A percentile compares a stretch with the other conserved stretches of the same genome.
Evolutionary conservation across 2,888 invertebrate genomes (phyloP).

Genomic region (Saturnia pavonia): DNA sequence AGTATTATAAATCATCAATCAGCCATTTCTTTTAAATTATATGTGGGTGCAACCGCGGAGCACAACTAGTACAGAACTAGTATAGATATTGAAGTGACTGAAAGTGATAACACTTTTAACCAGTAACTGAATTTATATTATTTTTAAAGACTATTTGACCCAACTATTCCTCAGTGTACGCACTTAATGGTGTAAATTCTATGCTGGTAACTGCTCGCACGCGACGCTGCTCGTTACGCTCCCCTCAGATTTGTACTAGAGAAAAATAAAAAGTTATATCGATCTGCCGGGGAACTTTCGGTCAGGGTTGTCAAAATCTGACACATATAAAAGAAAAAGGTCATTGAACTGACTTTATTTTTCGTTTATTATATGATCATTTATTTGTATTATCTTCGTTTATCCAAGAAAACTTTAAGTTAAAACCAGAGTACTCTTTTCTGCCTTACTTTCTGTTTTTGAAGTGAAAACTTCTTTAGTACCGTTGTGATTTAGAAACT

Average conservation of each 20-base stretch:
- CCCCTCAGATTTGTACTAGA: slow-evolving; percentile 65
- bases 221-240: slow-evolving; percentile 65
- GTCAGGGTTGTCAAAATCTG: slow-evolving; percentile 29
- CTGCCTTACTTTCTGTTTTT: too few species aligned
- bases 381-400: too few species aligned
- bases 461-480: too few species aligned
- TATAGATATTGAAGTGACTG: background rate
- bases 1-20: too few species aligned
- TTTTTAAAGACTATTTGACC: slow-evolving; percentile 4
- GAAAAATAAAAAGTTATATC: slow-evolving; percentile 66
- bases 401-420: too few species aligned
- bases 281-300: slow-evolving; percentile 41
- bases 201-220: slow-evolving; percentile 61
- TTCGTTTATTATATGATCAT: background rate
- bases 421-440: too few species aligned
- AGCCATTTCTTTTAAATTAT: too few species aligned
- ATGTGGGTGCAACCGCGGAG: too few species aligned
- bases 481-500: too few species aligned
- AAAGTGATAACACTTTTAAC: background rate
- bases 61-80: too few species aligned
- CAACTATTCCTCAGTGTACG: slow-evolving; percentile 10
- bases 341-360: background rate
- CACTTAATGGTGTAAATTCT: slow-evolving; percentile 32
- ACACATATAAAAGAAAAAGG: background rate
- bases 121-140: slow-evolving; percentile 1